These are phyloP conservation scores for Carcinoscorpius rotundicauda DNA, from an alignment of 1,140 invertebrate genomes.

Conservation along the genomic window DNA sequence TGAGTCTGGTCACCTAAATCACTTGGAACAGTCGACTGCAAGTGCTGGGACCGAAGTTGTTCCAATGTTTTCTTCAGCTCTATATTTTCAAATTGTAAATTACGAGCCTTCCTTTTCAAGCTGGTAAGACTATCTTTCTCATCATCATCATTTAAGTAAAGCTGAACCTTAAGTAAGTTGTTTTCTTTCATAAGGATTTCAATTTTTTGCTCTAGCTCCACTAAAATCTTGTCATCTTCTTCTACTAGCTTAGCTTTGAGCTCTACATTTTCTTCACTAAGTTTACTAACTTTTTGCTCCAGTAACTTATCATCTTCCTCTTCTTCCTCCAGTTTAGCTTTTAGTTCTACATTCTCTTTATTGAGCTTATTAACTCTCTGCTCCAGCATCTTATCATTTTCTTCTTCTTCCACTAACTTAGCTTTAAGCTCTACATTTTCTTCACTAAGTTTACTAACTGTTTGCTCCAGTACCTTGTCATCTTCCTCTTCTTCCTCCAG, in stretches of 20 bases:
- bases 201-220: slow-evolving; percentile 1
- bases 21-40: no score
- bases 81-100: no score
- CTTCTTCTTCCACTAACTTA: slow-evolving; percentile 8
- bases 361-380: not conserved
- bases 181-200: slow-evolving; percentile 2
- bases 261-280: slow-evolving; percentile 17
- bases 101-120: no score
- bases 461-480: slow-evolving; percentile 4
- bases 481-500: slow-evolving; percentile 14
- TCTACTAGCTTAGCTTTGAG: slow-evolving; percentile 4
- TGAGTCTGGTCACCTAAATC: no score
- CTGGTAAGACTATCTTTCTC: not conserved
- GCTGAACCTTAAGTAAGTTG: not conserved
- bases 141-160: slow-evolving; percentile 6
- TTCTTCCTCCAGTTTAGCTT: slow-evolving; percentile 1
- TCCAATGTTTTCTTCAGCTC: no score
- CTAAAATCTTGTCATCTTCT: slow-evolving; percentile 2
- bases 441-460: slow-evolving; percentile 4
- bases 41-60: no score
- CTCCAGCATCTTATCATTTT: not conserved
- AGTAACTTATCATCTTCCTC: slow-evolving; percentile 1
- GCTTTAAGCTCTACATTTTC: slow-evolving; percentile 15
- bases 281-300: slow-evolving; percentile 3
- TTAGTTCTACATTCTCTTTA: slow-evolving; percentile 10